Conservation (phyloP, 2,113 vertebrate species). For the Colinus virginianus region DNA sequence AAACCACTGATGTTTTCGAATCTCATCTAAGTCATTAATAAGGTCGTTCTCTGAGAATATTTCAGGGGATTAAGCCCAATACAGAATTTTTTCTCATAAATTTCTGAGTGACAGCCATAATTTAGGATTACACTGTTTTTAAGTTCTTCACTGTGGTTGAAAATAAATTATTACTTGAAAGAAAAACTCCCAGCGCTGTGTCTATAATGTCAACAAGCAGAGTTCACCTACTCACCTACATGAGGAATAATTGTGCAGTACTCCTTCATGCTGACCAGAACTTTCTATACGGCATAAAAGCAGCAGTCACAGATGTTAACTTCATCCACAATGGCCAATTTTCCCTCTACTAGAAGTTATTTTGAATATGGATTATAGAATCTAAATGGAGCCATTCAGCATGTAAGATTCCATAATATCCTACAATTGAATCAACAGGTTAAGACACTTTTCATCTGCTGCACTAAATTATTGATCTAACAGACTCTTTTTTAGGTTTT, state of each 20-base stretch:
- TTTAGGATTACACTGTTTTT: background rate
- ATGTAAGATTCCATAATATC: background rate
- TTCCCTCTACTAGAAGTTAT: background rate
- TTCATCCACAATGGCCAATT: background rate
- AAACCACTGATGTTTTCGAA: background rate
- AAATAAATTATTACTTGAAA: background rate
- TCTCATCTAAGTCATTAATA: background rate
- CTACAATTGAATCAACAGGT: background rate
- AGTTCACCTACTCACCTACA: background rate
- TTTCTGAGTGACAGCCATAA: background rate
- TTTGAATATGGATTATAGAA: conserved; percentile 26
- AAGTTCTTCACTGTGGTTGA: background rate
- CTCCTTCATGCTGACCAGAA: background rate
- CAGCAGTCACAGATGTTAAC: background rate
- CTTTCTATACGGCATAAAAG: background rate
- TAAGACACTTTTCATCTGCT: conserved; percentile 36
- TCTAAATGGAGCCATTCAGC: conserved; percentile 15
- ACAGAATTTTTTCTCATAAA: background rate
- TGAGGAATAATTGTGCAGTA: background rate
- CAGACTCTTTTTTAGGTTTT: conserved; percentile 10
- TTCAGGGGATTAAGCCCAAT: background rate
- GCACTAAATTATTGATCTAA: conserved; percentile 60
- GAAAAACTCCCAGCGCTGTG: background rate
- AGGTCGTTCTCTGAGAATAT: background rate
- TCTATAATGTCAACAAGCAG: background rate